Conservation (phyloP, 2,797 vertebrate genomes). For the Gila robusta region DNA sequence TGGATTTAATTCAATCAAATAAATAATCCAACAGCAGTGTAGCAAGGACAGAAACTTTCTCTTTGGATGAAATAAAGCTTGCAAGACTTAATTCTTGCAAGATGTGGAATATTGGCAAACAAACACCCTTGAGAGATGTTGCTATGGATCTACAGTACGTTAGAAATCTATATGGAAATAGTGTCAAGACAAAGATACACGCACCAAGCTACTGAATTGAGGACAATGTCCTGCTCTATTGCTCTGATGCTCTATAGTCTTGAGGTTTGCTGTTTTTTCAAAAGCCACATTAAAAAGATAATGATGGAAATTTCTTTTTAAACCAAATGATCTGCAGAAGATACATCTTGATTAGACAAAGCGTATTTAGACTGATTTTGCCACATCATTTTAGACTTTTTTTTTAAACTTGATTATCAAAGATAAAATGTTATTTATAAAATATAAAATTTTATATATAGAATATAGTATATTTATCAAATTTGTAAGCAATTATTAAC, state of each 20-base stretch:
- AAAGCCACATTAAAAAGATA: conserved; percentile 1
- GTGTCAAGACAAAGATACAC: conserved; percentile 9
- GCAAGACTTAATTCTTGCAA: background rate
- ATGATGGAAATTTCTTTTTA: background rate
- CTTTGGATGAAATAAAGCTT: background rate
- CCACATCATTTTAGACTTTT: background rate
- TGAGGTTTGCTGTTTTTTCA: conserved; percentile 26
- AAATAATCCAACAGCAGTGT: background rate
- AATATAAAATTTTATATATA: background rate
- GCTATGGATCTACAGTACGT: conserved; percentile 9
- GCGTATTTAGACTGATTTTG: background rate
- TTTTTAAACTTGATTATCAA: background rate
- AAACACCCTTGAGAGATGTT: conserved; percentile 15
- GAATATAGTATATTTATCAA: background rate
- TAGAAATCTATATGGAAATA: conserved; percentile 3
- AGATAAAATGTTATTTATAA: background rate
- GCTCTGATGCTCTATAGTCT: conserved; percentile 32
- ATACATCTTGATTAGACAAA: background rate
- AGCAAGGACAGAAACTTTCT: background rate
- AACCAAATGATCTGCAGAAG: conserved; percentile 8
- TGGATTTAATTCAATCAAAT: background rate
- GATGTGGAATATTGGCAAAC: conserved; percentile 4
- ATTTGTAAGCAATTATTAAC: background rate
- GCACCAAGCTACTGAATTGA: conserved; percentile 1
- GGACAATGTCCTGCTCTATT: conserved; percentile 35